phyloP scores from a whole-genome alignment of 2,113 vertebrate species.

The Anseranas semipalmata region DNA sequence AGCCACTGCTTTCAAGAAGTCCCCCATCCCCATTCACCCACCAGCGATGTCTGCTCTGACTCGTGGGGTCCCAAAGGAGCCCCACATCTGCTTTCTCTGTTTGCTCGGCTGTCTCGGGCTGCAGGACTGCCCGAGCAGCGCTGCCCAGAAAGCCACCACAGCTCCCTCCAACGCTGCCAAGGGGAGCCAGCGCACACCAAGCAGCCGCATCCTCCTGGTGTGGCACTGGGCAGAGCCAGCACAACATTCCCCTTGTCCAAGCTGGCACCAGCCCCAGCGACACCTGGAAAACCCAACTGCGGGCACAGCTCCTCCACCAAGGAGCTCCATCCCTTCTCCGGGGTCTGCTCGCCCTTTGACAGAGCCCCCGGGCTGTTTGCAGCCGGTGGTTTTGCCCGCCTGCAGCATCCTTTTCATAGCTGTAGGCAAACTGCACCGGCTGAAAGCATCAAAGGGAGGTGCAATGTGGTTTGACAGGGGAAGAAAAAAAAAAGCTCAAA shows the following conservation, averaged over 20 bases:
- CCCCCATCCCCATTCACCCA: too few species aligned
- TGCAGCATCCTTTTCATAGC: neutral
- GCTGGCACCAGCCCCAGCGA: fast-evolving
- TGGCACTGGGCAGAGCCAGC: neutral
- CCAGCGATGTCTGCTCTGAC: neutral
- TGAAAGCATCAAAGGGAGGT: too few species aligned
- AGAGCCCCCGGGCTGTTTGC: neutral
- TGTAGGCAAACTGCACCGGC: neutral
- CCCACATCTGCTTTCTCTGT: neutral
- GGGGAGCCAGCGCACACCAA: neutral
- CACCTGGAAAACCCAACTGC: neutral
- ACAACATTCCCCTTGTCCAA: too few species aligned
- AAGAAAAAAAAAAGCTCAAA: neutral
- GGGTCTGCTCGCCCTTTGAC: neutral
- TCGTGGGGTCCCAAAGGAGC: neutral
- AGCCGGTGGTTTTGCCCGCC: neutral
- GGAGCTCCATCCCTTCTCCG: neutral
- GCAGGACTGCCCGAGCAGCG: too few species aligned
- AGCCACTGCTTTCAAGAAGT: neutral
- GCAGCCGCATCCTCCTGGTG: fast-evolving
- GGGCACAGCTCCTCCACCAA: fast-evolving
- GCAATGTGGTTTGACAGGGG: neutral
- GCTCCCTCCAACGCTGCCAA: neutral
- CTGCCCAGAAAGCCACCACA: neutral
- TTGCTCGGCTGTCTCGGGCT: neutral